These are phyloP conservation scores for Drosophila setosimentum DNA, from an alignment of 2,888 invertebrate genomes.

Conservation along the genomic window DNA sequence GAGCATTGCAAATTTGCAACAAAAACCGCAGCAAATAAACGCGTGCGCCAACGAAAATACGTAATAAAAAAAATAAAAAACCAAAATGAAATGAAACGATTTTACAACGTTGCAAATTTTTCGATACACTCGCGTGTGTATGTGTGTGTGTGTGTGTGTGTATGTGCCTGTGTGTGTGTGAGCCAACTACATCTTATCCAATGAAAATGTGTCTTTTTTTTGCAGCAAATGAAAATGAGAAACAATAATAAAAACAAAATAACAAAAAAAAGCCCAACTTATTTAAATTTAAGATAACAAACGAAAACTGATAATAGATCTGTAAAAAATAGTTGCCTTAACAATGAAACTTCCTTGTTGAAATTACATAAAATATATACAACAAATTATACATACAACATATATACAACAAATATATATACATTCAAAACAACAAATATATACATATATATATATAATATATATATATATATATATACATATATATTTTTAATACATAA, in stretches of 20 bases:
- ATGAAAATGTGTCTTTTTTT: constrained; percentile 12
- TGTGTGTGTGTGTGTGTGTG: neutral
- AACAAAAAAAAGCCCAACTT: constrained; percentile 27
- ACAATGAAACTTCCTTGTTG: constrained; percentile 76
- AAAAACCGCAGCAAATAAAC: constrained; percentile 9
- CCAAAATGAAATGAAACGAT: constrained; percentile 22
- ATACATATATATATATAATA: constrained; percentile 47
- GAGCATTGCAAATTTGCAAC: constrained; percentile 5
- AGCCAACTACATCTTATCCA: constrained; percentile 16
- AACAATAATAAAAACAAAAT: constrained; percentile 35
- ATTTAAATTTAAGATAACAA: constrained; percentile 19
- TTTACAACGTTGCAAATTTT: constrained; percentile 43
- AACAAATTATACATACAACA: constrained; percentile 46
- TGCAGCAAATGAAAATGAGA: constrained; percentile 39
- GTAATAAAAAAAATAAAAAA: constrained; percentile 13
- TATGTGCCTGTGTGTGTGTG: constrained; percentile 26
- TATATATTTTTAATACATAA: constrained; percentile 48
- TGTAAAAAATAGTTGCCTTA: constrained; percentile 74
- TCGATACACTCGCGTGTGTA: constrained; percentile 6
- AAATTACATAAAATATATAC: constrained; percentile 52
- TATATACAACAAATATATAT: constrained; percentile 42
- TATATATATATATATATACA: constrained; percentile 33
- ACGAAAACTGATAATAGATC: constrained; percentile 27
- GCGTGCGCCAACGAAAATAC: constrained; percentile 3
- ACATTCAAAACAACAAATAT: constrained; percentile 48